A percentile compares a stretch with the other conserved stretches of the same genome.
phyloP scores from a whole-genome alignment of 1,140 invertebrate species.

The Cardiocondyla obscurior region DNA sequence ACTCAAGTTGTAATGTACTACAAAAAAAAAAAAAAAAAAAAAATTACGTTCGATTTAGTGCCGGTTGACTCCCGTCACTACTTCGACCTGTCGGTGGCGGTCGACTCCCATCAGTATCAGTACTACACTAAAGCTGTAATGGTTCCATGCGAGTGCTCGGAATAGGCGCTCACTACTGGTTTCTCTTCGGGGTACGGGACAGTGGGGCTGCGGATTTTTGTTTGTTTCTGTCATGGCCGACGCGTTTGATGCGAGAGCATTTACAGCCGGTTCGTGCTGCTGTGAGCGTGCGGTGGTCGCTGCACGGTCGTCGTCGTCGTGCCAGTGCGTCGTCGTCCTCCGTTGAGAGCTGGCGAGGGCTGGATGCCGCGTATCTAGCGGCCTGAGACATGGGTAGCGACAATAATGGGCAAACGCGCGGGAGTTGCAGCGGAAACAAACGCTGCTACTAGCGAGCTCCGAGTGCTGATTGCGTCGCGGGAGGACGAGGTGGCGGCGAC shows the following conservation, averaged over 20 bases:
- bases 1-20: too few relatives aligned
- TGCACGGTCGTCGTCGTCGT: conserved; percentile 4
- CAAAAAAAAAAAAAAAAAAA: too few relatives aligned
- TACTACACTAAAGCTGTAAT: too few relatives aligned
- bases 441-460: conserved; percentile 23
- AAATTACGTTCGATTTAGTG: too few relatives aligned
- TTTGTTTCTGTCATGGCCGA: conserved; percentile 1
- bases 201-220: background rate
- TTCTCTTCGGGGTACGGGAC: background rate
- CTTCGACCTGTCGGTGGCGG: too few relatives aligned
- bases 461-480: conserved; percentile 4
- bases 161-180: too few relatives aligned
- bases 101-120: too few relatives aligned
- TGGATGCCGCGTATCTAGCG: background rate
- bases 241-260: background rate
- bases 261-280: background rate
- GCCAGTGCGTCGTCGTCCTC: conserved; percentile 1
- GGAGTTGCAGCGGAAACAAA: conserved; percentile 28
- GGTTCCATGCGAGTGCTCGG: too few relatives aligned
- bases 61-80: too few relatives aligned
- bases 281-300: background rate
- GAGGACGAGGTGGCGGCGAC: conserved; percentile 65
- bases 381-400: conserved; percentile 72
- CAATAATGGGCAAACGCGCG: conserved; percentile 75
- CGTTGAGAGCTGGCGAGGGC: background rate